Evolutionary conservation across 1,140 invertebrate genomes (phyloP).

Genomic region (Cotesia vestalis): DNA sequence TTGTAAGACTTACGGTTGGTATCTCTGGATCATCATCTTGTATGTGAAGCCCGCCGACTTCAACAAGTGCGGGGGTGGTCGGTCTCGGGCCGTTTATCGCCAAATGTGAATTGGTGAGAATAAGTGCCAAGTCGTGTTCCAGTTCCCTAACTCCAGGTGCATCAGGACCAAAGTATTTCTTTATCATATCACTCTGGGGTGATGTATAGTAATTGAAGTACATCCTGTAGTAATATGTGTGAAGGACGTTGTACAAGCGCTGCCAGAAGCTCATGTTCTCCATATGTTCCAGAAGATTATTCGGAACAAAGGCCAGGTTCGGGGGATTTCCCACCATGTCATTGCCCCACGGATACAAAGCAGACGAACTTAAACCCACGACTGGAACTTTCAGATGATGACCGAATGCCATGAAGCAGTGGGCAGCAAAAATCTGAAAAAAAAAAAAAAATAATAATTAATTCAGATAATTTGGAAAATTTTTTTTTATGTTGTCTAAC

Average conservation of each 20-base stretch:
- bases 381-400: conserved; percentile 68
- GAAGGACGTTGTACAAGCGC: conserved; percentile 65
- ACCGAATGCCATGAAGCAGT: conserved; percentile 56
- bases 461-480: neutral
- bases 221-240: conserved; percentile 36
- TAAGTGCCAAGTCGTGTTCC: conserved; percentile 63
- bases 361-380: conserved; percentile 68
- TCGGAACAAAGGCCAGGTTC: conserved; percentile 69
- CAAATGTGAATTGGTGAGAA: conserved; percentile 70
- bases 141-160: conserved; percentile 58
- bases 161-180: conserved; percentile 58
- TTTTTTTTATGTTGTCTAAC: neutral
- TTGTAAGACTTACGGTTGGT: conserved; percentile 40
- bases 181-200: conserved; percentile 50
- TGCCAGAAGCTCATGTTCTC: conserved; percentile 70
- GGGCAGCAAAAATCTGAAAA: conserved; percentile 16
- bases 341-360: conserved; percentile 71
- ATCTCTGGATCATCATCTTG: conserved; percentile 47
- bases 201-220: conserved; percentile 43
- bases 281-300: conserved; percentile 66
- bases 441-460: neutral
- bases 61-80: conserved; percentile 63
- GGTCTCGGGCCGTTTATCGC: conserved; percentile 64
- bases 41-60: conserved; percentile 71
- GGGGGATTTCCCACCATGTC: conserved; percentile 72